These are phyloP conservation scores for Cavia aperea DNA, from an alignment of 2,113 vertebrate genomes.

Conservation along the genomic window DNA sequence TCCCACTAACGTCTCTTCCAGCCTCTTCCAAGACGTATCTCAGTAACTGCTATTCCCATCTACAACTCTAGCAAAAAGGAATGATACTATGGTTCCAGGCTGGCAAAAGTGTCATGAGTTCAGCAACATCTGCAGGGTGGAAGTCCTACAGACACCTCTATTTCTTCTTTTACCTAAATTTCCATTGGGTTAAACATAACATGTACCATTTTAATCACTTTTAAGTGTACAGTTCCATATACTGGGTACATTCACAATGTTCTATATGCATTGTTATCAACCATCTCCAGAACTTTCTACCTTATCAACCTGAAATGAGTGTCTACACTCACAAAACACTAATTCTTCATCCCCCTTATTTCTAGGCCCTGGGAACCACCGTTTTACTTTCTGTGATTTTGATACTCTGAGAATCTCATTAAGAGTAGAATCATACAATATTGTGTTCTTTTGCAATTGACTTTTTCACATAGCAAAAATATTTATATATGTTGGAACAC, in stretches of 20 bases:
- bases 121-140: rapidly evolving
- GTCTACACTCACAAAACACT: not conserved
- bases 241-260: not conserved
- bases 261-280: no score
- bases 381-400: not conserved
- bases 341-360: no score
- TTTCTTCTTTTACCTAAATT: not conserved
- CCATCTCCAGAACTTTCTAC: not conserved
- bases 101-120: not conserved
- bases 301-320: not conserved
- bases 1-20: not conserved
- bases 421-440: not conserved
- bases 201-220: not conserved
- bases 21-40: not conserved
- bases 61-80: not conserved
- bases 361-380: rapidly evolving
- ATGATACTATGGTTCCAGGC: rapidly evolving
- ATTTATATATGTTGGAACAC: not conserved
- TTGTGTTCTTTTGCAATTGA: not conserved
- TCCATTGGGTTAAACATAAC: not conserved
- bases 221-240: not conserved
- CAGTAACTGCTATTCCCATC: not conserved
- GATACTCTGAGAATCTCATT: not conserved
- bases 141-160: not conserved
- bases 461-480: not conserved